A percentile compares a stretch with the other conserved stretches of the same genome.
Conservation (phyloP, 2,797 vertebrate genomes). For the Sebastes miniatus region DNA sequence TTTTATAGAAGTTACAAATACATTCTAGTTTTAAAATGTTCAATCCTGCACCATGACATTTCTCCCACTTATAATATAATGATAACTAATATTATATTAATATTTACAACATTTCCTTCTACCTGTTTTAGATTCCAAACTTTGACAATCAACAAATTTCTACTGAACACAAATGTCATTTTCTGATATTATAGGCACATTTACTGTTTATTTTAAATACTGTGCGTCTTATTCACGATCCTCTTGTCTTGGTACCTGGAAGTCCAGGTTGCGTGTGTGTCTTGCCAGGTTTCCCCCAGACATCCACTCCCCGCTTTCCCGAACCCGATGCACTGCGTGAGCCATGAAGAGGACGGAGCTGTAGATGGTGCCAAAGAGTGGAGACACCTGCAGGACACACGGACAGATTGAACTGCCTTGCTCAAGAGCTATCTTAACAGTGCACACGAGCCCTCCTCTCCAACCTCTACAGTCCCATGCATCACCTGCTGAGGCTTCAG, state of each 20-base stretch:
- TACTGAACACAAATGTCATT: not conserved
- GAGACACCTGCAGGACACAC: constrained; percentile 76
- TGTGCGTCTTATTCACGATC: accelerated
- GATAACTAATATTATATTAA: no score
- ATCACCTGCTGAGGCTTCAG: constrained; percentile 76
- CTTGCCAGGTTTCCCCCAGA: constrained; percentile 79
- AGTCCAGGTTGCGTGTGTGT: constrained; percentile 68
- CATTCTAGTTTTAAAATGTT: not conserved
- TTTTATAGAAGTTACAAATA: not conserved
- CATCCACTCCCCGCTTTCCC: constrained; percentile 67
- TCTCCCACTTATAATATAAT: not conserved
- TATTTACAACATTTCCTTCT: not conserved
- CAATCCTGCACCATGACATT: not conserved
- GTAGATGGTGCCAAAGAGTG: constrained; percentile 87
- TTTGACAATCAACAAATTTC: not conserved
- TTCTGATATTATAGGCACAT: not conserved
- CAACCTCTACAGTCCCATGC: not conserved
- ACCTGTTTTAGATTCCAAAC: not conserved
- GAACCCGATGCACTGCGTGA: constrained; percentile 75
- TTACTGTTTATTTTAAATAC: not conserved
- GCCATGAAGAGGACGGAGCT: constrained; percentile 83
- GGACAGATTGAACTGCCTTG: not conserved
- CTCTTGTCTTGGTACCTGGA: constrained; percentile 60
- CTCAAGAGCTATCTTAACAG: not conserved
- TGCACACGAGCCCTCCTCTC: not conserved